These are phyloP conservation scores for Puffinus mauretanicus DNA, from an alignment of 2,113 vertebrate species.

Conservation along the genomic window DNA sequence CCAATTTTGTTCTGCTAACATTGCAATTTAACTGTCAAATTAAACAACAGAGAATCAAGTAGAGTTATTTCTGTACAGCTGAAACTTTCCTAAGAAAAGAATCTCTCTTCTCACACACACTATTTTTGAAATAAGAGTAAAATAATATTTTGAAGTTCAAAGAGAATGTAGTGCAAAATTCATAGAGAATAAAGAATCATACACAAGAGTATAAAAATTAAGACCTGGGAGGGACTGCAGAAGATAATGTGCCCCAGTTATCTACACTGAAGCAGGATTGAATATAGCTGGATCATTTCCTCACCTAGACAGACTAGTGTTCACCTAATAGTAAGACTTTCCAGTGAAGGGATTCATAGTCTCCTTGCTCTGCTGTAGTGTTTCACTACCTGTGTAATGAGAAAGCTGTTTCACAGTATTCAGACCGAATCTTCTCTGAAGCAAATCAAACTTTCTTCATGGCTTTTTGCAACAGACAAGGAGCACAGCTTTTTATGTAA, in stretches of 20 bases:
- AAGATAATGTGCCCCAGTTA: neutral
- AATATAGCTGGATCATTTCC: neutral
- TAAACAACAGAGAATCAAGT: neutral
- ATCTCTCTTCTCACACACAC: neutral
- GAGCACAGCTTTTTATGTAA: neutral
- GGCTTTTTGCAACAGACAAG: neutral
- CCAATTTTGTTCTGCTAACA: neutral
- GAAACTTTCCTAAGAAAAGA: neutral
- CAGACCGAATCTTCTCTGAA: neutral
- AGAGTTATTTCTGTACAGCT: neutral
- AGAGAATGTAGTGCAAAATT: neutral
- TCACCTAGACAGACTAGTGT: neutral
- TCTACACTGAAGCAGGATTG: neutral
- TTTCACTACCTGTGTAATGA: neutral
- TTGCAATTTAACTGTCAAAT: constrained; percentile 10
- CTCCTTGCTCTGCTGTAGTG: neutral
- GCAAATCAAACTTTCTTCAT: neutral
- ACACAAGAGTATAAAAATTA: neutral
- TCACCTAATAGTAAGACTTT: neutral
- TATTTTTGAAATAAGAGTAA: neutral
- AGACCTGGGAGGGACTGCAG: neutral
- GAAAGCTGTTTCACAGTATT: neutral
- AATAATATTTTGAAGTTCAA: neutral
- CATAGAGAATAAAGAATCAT: neutral
- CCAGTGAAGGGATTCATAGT: neutral